phyloP scores from a whole-genome alignment of 53 echinoderm and acorn worm genomes.

The Astropecten irregularis region DNA sequence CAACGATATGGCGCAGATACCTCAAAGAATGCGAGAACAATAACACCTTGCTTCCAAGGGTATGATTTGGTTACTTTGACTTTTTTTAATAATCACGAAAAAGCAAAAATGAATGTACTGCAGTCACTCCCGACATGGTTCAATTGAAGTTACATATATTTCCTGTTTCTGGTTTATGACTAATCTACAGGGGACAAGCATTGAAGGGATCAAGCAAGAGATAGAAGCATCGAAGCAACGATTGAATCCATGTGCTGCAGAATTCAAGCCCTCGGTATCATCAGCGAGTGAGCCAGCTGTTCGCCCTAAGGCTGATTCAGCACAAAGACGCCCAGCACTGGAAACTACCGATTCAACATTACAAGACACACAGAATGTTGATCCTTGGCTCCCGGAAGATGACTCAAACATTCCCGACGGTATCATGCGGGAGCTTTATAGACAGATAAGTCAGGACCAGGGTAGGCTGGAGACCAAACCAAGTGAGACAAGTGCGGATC shows the following conservation, averaged over 20 bases:
- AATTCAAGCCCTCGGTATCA: neutral
- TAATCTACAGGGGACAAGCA: slow-evolving; percentile 56
- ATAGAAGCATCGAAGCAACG: slow-evolving; percentile 67
- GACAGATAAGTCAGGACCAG: slow-evolving; percentile 66
- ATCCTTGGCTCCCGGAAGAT: slow-evolving; percentile 48
- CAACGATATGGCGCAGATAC: slow-evolving; percentile 64
- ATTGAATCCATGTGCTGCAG: slow-evolving; percentile 72
- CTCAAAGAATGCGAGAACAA: slow-evolving; percentile 63
- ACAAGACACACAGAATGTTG: too few relatives aligned
- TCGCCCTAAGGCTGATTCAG: neutral
- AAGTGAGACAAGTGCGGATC: neutral
- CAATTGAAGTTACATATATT: too few relatives aligned
- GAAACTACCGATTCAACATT: neutral
- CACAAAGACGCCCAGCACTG: neutral
- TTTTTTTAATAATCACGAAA: too few relatives aligned
- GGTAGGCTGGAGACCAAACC: neutral
- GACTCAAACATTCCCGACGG: slow-evolving; percentile 65
- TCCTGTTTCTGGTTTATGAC: too few relatives aligned
- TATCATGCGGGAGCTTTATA: slow-evolving; percentile 73
- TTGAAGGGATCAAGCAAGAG: slow-evolving; percentile 71
- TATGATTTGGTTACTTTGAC: neutral
- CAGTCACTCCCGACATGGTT: too few relatives aligned
- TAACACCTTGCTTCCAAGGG: slow-evolving; percentile 17
- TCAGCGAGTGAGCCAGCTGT: neutral
- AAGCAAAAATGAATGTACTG: too few relatives aligned